These are phyloP conservation scores for Doris montereyensis DNA, from an alignment of 2,888 invertebrate genomes.

Conservation along the genomic window DNA sequence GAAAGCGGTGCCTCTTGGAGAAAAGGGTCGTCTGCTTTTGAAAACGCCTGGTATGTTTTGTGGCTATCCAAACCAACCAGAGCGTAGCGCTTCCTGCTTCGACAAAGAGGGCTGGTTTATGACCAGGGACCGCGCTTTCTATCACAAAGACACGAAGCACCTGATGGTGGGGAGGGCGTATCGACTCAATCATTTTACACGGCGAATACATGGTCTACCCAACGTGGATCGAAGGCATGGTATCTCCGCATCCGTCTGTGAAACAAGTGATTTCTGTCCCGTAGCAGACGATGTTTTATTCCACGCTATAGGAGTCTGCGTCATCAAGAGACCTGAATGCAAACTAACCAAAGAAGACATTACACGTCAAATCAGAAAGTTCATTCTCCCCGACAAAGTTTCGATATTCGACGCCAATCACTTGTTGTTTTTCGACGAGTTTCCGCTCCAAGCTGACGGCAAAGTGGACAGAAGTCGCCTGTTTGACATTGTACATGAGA, in stretches of 20 bases:
- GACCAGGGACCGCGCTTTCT: background rate
- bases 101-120: slow-evolving; percentile 22
- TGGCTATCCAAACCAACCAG: slow-evolving; percentile 17
- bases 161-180: slow-evolving; percentile 12
- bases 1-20: slow-evolving; percentile 4
- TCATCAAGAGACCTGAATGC: slow-evolving; percentile 3
- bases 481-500: slow-evolving; percentile 11
- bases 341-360: slow-evolving; percentile 1
- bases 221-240: slow-evolving; percentile 11
- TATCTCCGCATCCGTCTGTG: background rate
- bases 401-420: background rate
- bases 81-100: background rate
- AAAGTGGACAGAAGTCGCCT: slow-evolving; percentile 4
- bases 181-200: slow-evolving; percentile 28
- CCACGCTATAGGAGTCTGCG: slow-evolving; percentile 4
- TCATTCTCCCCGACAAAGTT: background rate
- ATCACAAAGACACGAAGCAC: background rate
- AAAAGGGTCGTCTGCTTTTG: slow-evolving; percentile 2
- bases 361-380: background rate
- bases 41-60: slow-evolving; percentile 20
- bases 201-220: slow-evolving; percentile 32
- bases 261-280: slow-evolving; percentile 5
- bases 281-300: slow-evolving; percentile 13
- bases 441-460: slow-evolving; percentile 5
- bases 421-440: slow-evolving; percentile 1